Base-by-base conservation (phyloP, 1,140 invertebrate species). In the Bombus soroeensis region DNA sequence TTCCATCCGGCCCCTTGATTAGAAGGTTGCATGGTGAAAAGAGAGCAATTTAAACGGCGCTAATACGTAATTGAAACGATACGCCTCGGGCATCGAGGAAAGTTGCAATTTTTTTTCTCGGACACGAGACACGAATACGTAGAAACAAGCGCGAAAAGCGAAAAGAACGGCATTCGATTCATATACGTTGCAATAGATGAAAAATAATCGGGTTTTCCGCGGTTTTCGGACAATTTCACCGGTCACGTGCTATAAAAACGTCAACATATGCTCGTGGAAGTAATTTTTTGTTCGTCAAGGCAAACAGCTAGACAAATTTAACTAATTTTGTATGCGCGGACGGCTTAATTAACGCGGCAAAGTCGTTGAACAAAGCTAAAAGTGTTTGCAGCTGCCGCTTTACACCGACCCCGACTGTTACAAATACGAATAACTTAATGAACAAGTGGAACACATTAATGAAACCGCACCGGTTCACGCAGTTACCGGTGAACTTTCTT, bases 381-480 rank as follows among this genome's bases (percentile, higher is more conserved):
- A 82, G 81, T 82, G 71, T 82, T 82, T 82, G 59, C 71, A 74
- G 39, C 25, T 64, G 57, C 41, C 32, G 81, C 71, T 75, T 81
- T 59, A 72, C 34, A 57, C 32, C 34, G 64, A 22, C 22, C 39
- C 32, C 64, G 32, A 18, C 37, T 74, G n/a, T 64, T 53, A 68
- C 43, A 83, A 76, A 83, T 68, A 83, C 66, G 72, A 82, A 74
- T 76, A 76, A 83, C 59, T 53, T 83, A 76, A 83, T 41, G 81
- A 76, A 83, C 59, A 76, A 83, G 74, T 76, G 81, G 43, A 66
- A 83, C 47, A 6, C 59, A 37, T 83, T 83, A 76, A 76, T 32
- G 81, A 66, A 37, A 83, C 41, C 81, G 41, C 73, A 32, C 1
- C n/a, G 3, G 32, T 68, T 34, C 39, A 3, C 57, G 9, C 59